phyloP scores from a whole-genome alignment of 2,888 invertebrate species.

The Callimorpha dominula region DNA sequence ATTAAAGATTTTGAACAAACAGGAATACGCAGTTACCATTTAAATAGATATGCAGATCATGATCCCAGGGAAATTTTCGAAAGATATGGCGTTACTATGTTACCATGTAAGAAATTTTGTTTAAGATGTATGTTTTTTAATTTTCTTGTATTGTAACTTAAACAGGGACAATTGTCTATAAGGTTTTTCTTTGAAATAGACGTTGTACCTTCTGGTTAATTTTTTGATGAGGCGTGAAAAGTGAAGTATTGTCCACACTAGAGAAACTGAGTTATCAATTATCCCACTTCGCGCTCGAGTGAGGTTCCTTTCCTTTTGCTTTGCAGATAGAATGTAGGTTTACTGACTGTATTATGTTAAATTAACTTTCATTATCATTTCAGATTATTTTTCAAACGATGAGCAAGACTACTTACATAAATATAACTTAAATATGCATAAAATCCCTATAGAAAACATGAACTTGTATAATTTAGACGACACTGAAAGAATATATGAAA shows the following conservation, averaged over 20 bases:
- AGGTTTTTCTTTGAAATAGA: too few relatives aligned
- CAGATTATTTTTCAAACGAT: constrained; percentile 9
- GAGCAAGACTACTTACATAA: neutral
- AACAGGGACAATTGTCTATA: neutral
- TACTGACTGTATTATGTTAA: neutral
- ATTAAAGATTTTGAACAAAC: constrained; percentile 6
- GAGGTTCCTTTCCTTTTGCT: neutral
- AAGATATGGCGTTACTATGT: constrained; percentile 59
- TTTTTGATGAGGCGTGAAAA: too few relatives aligned
- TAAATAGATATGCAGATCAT: constrained; percentile 68
- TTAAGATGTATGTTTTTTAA: neutral
- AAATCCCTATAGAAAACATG: constrained; percentile 25
- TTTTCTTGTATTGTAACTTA: neutral
- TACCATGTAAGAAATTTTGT: constrained; percentile 63
- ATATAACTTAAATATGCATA: neutral
- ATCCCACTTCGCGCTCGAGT: neutral
- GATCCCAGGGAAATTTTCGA: constrained; percentile 57
- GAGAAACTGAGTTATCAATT: too few relatives aligned
- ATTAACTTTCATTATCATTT: neutral
- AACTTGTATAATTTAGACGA: constrained; percentile 63
- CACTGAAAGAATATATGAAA: constrained; percentile 56
- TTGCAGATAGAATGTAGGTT: too few relatives aligned
- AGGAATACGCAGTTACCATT: constrained; percentile 35
- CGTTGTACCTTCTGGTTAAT: too few relatives aligned
- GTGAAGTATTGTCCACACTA: too few relatives aligned